Evolutionary conservation across 1,140 invertebrate genomes (phyloP), one percentile per base, ranked within the genome.

Genomic region (Scaptomyza montana): DNA sequence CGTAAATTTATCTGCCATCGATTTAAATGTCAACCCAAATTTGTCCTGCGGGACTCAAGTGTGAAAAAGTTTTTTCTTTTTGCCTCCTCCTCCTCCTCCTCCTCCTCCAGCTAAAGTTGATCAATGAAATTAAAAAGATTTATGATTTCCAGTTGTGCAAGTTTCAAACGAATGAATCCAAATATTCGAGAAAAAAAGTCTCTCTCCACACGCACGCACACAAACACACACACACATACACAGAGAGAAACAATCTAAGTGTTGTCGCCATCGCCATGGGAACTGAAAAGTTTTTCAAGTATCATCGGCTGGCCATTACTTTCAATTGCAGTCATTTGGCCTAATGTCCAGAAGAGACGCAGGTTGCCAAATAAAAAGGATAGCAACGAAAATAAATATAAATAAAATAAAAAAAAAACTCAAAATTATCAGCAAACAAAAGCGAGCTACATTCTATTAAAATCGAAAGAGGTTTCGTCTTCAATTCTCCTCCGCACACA

Each of bases 51-150:
- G 84, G 79, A 84, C 41, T 87, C 68, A 75, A 89, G 79, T 84
- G 84, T 86, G 82, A 89, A 59, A 87, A 89, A 36, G 33, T 36
- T 36, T 36, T 9, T 33, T 33, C 7, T 6, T 73, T 89, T 89
- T 89, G 49, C 21, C 21, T 54, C 67, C 25, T 54, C 67, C 25
- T 12, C 36, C 9, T 12, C 12, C 4, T 12, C 10, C 54, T 12
- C 36, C 9, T 12, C 12, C 4, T 12, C 10, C 54, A 65, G 43
- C 61, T 49, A 72, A 76, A 76, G 74, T 81, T 86, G 81, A 86
- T 86, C 85, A 89, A 89, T 84, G 85, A 89, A 89, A 89, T 89
- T 89, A 89, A 89, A 84, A 89, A 89, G 84, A 89, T 89, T 89
- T 89, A 87, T 89, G 84, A 89, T 89, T 89, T 79, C 67, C 66